A percentile compares a stretch with the other conserved stretches of the same genome.
Evolutionary conservation across 2,797 vertebrate species (phyloP).

Genomic region (Pogonophryne albipinna): DNA sequence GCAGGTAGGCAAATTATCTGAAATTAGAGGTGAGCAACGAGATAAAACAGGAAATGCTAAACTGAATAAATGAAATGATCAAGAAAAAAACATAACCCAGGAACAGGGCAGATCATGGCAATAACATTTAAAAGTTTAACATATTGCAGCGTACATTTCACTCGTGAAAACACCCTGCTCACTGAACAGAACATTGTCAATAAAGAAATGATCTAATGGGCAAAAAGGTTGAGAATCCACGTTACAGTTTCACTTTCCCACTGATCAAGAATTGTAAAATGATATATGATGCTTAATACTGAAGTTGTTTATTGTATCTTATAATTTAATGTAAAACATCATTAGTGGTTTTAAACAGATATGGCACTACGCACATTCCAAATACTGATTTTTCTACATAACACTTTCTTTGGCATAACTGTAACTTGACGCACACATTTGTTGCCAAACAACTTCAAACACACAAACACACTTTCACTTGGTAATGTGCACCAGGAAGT

Average conservation of each 20-base stretch:
- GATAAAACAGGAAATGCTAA: too few relatives aligned
- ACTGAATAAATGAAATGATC: too few relatives aligned
- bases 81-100: too few relatives aligned
- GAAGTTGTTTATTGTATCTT: constrained; percentile 2
- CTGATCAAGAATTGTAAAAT: background rate
- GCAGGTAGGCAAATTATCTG: background rate
- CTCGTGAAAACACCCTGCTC: background rate
- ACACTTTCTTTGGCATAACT: constrained; percentile 26
- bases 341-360: constrained; percentile 17
- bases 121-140: constrained; percentile 2
- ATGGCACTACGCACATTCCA: constrained; percentile 27
- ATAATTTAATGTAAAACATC: constrained; percentile 20
- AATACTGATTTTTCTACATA: constrained; percentile 7
- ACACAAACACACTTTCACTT: constrained; percentile 14
- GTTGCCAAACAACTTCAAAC: constrained; percentile 40
- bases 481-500: constrained; percentile 15
- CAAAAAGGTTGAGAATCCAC: background rate
- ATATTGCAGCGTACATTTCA: background rate
- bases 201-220: background rate
- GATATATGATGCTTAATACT: background rate
- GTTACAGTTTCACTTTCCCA: background rate
- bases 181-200: background rate
- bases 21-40: background rate
- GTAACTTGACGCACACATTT: constrained; percentile 15
- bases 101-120: too few relatives aligned